Evolutionary conservation across 2,113 vertebrate genomes (phyloP), one percentile per base, ranked within the genome.

Genomic region (Hypanus sabinus): DNA sequence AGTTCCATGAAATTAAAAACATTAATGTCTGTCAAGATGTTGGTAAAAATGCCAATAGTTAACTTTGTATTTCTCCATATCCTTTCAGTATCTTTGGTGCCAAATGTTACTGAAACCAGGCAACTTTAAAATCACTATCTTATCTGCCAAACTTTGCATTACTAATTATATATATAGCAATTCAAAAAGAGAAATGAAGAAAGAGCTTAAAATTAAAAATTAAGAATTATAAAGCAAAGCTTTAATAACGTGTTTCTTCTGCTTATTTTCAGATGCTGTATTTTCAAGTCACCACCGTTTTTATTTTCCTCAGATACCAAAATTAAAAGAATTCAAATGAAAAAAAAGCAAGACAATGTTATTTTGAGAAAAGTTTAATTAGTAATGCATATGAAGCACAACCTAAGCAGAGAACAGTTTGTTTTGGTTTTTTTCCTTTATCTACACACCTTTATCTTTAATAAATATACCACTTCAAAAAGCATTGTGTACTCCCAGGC

Each of bases 381-480:
- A 33, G n/a, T 38, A 20, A 11, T 65, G 27, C 30, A 30, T 10
- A n/a, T 30, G 8, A 70, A n/a, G 36, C 36, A 68, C 65, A 3
- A 92, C n/a, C 33, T 30, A 70, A 36, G 88, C n/a, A 91, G 16
- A 68, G 62, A 70, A 87, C 70, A 68, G 8, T 90, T 18, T 90
- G 30, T 70, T 65, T 18, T 90, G 30, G 36, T 65, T 65, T 22
- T 87, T 30, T 85, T n/a, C 38, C 30, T 5, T 20, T 10, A 92
- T 92, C 20, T 92, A 33, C 65, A 92, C 24, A 10, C n/a, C n/a
- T 16, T 36, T 71, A 36, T 92, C 65, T 24, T 92, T 60, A 71
- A 38, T 38, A 92, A 62, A 92, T 18, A 20, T 70, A 71, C 88
- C n/a, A 62, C 88, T 92, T 92, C 62, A 90, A 65, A 70, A 70